Conservation (phyloP, 2,113 vertebrate genomes). For the Pollachius pollachius region DNA sequence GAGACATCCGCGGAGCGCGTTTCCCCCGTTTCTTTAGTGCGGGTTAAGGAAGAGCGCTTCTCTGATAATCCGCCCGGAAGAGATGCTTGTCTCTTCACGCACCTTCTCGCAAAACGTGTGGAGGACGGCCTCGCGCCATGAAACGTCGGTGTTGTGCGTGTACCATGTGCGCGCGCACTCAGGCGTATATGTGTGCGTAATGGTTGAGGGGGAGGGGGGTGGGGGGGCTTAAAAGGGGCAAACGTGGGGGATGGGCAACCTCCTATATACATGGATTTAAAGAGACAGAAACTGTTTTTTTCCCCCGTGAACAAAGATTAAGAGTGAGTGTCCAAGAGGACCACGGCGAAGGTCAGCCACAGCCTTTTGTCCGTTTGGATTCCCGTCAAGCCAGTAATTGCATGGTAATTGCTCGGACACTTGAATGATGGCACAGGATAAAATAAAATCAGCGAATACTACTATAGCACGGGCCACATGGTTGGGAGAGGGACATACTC, state of each 20-base stretch:
- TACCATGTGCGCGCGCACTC: conserved; percentile 20
- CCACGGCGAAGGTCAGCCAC: conserved; percentile 16
- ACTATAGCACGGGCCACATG: conserved; percentile 12
- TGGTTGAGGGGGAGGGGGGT: not conserved
- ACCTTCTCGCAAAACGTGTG: not conserved
- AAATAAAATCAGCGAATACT: too few species aligned
- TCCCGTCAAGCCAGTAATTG: not conserved
- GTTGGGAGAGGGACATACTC: not conserved
- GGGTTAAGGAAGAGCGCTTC: not conserved
- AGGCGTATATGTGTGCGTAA: conserved; percentile 37
- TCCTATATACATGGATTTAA: conserved; percentile 69
- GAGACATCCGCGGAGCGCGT: conserved; percentile 12
- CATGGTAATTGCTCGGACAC: not conserved
- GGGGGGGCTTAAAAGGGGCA: conserved; percentile 36
- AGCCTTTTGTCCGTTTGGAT: not conserved
- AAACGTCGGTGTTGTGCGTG: conserved; percentile 14
- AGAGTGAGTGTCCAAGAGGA: conserved; percentile 26
- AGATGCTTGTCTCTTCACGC: too few species aligned
- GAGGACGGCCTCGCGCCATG: not conserved
- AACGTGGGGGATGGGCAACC: conserved; percentile 67
- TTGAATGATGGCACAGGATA: too few species aligned
- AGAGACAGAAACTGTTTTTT: conserved; percentile 66
- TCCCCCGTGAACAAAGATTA: conserved; percentile 53
- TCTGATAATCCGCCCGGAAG: too few species aligned
- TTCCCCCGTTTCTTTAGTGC: conserved; percentile 1